phyloP scores from a whole-genome alignment of 2,113 vertebrate species.

The Takifugu flavidus region DNA sequence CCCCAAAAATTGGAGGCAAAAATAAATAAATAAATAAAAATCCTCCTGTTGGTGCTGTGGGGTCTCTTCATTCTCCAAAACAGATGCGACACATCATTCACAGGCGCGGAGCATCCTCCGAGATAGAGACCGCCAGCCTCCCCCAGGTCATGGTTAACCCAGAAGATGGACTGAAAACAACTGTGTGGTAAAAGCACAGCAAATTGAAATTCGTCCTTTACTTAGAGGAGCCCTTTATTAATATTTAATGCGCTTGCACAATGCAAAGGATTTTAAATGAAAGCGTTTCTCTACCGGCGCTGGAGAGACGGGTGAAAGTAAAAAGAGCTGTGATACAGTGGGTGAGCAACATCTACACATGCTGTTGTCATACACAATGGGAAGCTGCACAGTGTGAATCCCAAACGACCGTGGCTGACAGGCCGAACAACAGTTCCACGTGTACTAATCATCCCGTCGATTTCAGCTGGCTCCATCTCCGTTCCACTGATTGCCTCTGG shows the following conservation, averaged over 20 bases:
- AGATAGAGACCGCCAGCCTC: slow-evolving; percentile 38
- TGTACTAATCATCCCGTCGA: slow-evolving; percentile 48
- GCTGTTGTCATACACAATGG: slow-evolving; percentile 26
- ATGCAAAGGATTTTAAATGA: slow-evolving; percentile 39
- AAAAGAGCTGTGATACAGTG: slow-evolving; percentile 20
- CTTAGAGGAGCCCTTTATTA: slow-evolving; percentile 37
- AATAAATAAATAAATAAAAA: slow-evolving; percentile 16
- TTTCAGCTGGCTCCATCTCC: slow-evolving; percentile 42
- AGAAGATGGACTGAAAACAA: slow-evolving; percentile 40
- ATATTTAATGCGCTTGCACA: slow-evolving; percentile 48
- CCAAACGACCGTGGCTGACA: slow-evolving; percentile 48
- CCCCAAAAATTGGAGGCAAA: slow-evolving; percentile 36
- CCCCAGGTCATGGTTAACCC: slow-evolving; percentile 53
- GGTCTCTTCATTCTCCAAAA: slow-evolving; percentile 33
- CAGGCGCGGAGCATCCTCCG: slow-evolving; percentile 17
- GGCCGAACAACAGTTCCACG: slow-evolving; percentile 18
- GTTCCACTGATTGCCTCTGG: slow-evolving; percentile 36
- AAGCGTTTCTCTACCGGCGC: slow-evolving; percentile 19
- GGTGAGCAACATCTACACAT: slow-evolving; percentile 17
- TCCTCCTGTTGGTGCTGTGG: slow-evolving; percentile 26
- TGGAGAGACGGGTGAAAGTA: slow-evolving; percentile 28
- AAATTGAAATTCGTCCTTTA: slow-evolving; percentile 44
- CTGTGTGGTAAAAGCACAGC: slow-evolving; percentile 16
- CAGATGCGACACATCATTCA: slow-evolving; percentile 39
- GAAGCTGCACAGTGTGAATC: slow-evolving; percentile 36